These are phyloP conservation scores for Vimba vimba DNA, from an alignment of 2,113 vertebrate genomes.

Conservation along the genomic window DNA sequence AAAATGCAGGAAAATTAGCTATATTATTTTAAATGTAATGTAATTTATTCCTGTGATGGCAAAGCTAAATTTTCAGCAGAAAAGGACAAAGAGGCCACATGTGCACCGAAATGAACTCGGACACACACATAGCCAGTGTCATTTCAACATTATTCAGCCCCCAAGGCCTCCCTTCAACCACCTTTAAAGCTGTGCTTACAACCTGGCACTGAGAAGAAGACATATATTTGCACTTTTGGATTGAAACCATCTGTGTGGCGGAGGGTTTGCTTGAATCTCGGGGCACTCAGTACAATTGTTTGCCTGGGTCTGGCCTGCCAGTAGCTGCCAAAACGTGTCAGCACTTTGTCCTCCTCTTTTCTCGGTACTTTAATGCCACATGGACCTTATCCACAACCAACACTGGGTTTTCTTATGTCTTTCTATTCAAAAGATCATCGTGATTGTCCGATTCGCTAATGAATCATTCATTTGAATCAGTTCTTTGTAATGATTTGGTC, in stretches of 20 bases:
- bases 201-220: constrained; percentile 18
- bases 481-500: neutral
- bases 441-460: neutral
- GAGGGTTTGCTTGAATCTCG: constrained; percentile 6
- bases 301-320: neutral
- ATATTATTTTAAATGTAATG: neutral
- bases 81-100: neutral
- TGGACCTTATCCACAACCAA: neutral
- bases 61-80: neutral
- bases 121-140: neutral
- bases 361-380: constrained; percentile 1
- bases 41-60: no score
- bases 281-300: neutral
- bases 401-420: neutral
- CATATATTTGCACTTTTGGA: constrained; percentile 29
- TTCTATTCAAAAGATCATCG: neutral
- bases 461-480: neutral
- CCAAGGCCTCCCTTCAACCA: constrained; percentile 2
- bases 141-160: constrained; percentile 10
- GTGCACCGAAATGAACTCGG: neutral
- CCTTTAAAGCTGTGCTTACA: constrained; percentile 9
- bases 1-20: neutral
- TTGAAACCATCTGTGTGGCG: constrained; percentile 6
- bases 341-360: constrained; percentile 1
- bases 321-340: constrained; percentile 22